These are phyloP conservation scores for Gymnothorax javanicus DNA, from an alignment of 2,797 vertebrate genomes.

Conservation along the genomic window DNA sequence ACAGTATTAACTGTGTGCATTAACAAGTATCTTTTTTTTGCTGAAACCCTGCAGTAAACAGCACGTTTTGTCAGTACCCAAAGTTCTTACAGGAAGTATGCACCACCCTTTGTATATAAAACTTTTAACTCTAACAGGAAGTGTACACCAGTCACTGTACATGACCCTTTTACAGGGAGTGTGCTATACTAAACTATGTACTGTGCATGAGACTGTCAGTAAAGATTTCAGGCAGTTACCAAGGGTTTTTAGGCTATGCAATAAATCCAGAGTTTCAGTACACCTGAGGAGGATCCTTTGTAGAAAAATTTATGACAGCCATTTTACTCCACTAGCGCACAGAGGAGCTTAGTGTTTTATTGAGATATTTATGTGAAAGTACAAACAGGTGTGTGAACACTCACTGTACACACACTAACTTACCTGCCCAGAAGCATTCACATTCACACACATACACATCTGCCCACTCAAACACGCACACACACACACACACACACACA, in stretches of 20 bases:
- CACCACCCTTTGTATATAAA: not conserved
- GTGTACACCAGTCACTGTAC: too few relatives aligned
- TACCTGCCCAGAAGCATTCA: too few relatives aligned
- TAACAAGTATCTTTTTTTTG: too few relatives aligned
- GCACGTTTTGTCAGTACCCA: too few relatives aligned
- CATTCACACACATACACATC: not conserved
- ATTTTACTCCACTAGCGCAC: not conserved
- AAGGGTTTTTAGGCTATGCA: not conserved
- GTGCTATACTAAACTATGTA: too few relatives aligned
- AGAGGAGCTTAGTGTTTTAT: not conserved
- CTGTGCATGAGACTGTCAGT: not conserved
- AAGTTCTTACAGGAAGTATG: not conserved
- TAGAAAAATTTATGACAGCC: not conserved
- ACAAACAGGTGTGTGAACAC: too few relatives aligned
- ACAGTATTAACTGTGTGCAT: too few relatives aligned
- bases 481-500: too few relatives aligned
- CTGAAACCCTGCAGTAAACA: too few relatives aligned
- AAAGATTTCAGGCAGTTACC: not conserved
- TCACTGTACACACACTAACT: too few relatives aligned
- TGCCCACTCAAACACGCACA: not conserved
- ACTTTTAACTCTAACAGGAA: constrained; percentile 1
- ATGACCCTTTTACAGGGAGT: too few relatives aligned
- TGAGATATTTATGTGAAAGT: not conserved
- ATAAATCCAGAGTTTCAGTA: not conserved
- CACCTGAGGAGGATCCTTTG: not conserved